phyloP scores from a whole-genome alignment of 2,113 vertebrate species.

The Smithornis capensis region DNA sequence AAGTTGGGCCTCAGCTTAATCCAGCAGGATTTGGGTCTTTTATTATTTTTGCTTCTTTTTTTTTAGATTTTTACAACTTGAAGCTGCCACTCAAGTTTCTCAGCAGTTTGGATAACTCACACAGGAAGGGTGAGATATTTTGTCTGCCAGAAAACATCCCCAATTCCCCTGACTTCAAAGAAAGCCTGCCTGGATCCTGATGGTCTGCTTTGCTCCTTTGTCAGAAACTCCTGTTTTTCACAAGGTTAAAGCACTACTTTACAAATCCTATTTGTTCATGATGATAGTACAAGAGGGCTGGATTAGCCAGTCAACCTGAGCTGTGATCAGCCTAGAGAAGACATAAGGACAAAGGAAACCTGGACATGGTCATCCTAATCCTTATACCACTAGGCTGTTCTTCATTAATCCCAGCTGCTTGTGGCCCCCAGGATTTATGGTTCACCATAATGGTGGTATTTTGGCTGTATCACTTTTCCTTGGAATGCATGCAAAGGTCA shows the following conservation, averaged over 20 bases:
- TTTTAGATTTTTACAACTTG: background rate
- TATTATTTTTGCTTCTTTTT: conserved; percentile 48
- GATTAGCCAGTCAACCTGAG: background rate
- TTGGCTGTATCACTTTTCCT: background rate
- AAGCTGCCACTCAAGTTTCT: conserved; percentile 33
- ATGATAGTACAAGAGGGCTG: background rate
- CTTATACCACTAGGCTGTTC: background rate
- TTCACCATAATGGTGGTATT: background rate
- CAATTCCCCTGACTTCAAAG: background rate
- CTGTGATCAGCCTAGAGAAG: background rate
- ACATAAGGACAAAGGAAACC: background rate
- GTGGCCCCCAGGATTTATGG: conserved; percentile 5
- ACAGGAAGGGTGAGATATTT: conserved; percentile 22
- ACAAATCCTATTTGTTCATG: background rate
- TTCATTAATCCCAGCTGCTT: background rate
- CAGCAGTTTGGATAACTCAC: background rate
- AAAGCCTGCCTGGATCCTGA: background rate
- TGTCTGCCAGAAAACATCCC: conserved; percentile 37
- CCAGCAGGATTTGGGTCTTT: conserved; percentile 48
- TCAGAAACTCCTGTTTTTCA: background rate
- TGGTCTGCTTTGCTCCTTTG: background rate
- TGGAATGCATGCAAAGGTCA: background rate
- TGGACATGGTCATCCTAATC: background rate
- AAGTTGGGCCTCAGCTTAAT: conserved; percentile 42
- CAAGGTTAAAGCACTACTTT: background rate